Percentiles rank a stretch among this genome's conserved stretches.
These are phyloP conservation scores for Epinotia nisella DNA, from an alignment of 2,888 invertebrate species.

Conservation along the genomic window DNA sequence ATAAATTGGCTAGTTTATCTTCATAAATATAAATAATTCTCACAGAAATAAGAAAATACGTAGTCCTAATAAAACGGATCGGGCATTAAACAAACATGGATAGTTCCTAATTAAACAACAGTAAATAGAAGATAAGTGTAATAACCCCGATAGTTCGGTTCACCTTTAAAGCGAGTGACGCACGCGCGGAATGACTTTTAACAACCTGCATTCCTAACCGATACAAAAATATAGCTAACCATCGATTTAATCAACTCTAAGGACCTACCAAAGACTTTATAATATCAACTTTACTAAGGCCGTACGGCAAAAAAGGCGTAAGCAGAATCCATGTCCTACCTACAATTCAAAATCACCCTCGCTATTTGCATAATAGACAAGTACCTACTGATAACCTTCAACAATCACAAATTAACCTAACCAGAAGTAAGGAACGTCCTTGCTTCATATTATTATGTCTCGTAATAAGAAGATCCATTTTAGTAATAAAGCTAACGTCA, in stretches of 20 bases:
- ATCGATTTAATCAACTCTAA: not conserved
- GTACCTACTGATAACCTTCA: not conserved
- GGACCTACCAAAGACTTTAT: not conserved
- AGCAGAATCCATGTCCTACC: not conserved
- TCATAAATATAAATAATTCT: not conserved
- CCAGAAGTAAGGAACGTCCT: constrained; percentile 15
- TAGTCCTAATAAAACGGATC: constrained; percentile 3
- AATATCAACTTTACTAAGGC: not conserved
- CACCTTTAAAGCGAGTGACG: constrained; percentile 40
- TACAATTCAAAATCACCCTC: not conserved
- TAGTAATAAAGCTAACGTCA: constrained; percentile 51
- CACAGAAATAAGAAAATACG: not conserved
- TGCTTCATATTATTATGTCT: constrained; percentile 8
- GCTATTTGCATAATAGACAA: not conserved
- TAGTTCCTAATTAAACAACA: constrained; percentile 18
- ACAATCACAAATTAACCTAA: not conserved
- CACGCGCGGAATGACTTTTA: constrained; percentile 35
- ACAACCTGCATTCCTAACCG: constrained; percentile 26
- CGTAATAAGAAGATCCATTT: constrained; percentile 24
- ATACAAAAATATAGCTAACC: constrained; percentile 17
- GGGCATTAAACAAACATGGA: not conserved
- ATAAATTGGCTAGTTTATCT: not conserved
- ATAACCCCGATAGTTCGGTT: constrained; percentile 36
- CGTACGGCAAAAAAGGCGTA: not conserved
- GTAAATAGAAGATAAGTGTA: constrained; percentile 32